phyloP scores from a whole-genome alignment of 1,140 invertebrate genomes.

The Ostrea edulis region DNA sequence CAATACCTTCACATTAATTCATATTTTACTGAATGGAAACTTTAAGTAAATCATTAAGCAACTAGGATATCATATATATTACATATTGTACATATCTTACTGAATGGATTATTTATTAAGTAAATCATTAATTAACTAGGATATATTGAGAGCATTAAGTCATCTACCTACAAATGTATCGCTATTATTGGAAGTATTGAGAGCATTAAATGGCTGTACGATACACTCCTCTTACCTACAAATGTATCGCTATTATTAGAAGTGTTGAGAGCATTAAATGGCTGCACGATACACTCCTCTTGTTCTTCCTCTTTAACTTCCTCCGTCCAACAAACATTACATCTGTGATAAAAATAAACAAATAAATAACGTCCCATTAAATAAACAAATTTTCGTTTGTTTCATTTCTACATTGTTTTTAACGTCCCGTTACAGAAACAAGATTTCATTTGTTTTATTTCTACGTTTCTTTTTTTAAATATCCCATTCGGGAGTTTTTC shows the following conservation, averaged over 20 bases:
- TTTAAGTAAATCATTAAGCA: too few species aligned
- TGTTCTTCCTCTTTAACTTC: slow-evolving; percentile 50
- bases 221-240: slow-evolving; percentile 60
- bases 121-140: too few species aligned
- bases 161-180: slow-evolving; percentile 70
- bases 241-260: slow-evolving; percentile 71
- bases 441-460: too few species aligned
- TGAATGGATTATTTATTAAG: too few species aligned
- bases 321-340: slow-evolving; percentile 62
- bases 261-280: slow-evolving; percentile 69
- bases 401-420: too few species aligned
- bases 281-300: slow-evolving; percentile 68
- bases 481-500: too few species aligned
- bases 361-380: not conserved
- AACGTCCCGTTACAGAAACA: too few species aligned
- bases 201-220: not conserved
- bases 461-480: too few species aligned
- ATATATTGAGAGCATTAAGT: not conserved
- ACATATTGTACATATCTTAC: not conserved
- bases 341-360: slow-evolving; percentile 51
- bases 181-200: slow-evolving; percentile 67
- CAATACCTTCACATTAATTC: too few species aligned
- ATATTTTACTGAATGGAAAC: too few species aligned
- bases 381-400: too few species aligned
- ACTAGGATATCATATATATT: not conserved